Evolutionary conservation across 1,140 invertebrate genomes (phyloP).

Genomic region (Drosophila eugracilis): DNA sequence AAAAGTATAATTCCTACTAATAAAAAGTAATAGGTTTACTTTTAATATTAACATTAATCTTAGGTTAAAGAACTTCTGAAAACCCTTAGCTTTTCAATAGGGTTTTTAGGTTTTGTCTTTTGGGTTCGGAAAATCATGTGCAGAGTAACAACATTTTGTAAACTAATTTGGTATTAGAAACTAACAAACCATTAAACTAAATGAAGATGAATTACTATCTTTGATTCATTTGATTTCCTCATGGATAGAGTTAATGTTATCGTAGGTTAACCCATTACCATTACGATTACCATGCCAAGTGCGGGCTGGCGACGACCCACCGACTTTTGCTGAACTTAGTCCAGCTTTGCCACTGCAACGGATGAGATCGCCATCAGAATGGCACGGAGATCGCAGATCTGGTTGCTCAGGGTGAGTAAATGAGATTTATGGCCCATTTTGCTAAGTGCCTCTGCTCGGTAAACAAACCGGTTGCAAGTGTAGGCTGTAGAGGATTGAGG

Average conservation of each 20-base stretch:
- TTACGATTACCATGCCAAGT: neutral
- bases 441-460: neutral
- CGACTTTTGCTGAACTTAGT: neutral
- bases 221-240: no score
- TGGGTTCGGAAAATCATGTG: no score
- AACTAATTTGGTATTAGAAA: no score
- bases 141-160: no score
- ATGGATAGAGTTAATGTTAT: neutral
- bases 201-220: no score
- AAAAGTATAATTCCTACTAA: neutral
- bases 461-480: conserved; percentile 6
- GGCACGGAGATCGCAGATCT: conserved; percentile 5
- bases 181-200: no score
- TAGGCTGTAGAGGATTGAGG: no score
- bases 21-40: no score
- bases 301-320: neutral
- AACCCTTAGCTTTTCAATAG: no score
- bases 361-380: conserved; percentile 1
- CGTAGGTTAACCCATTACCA: neutral
- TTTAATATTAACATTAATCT: no score
- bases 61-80: no score
- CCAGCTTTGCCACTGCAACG: conserved; percentile 2
- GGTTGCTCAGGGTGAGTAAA: conserved; percentile 6
- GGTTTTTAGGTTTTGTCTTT: no score
- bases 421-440: conserved; percentile 8